phyloP scores from a whole-genome alignment of 2,888 invertebrate species.

The Aspidapion aeneum region DNA sequence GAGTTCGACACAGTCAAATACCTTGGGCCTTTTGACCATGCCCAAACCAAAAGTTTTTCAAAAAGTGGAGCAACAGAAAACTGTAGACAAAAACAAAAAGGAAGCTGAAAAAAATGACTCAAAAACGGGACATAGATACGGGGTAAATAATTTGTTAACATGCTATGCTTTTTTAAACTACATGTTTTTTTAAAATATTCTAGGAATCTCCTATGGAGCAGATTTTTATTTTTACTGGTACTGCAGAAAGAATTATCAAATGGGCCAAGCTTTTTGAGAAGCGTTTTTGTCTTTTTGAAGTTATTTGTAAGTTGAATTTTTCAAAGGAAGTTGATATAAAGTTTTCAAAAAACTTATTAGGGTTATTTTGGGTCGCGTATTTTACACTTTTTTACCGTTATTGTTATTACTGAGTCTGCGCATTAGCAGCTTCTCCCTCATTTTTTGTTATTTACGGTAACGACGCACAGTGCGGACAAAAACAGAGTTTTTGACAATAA shows the following conservation, averaged over 20 bases:
- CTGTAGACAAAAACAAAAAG: conserved; percentile 2
- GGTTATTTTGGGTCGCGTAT: too few species aligned
- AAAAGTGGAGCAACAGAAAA: conserved; percentile 4
- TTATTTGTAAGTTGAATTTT: conserved; percentile 35
- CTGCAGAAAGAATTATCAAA: conserved; percentile 35
- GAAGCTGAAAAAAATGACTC: conserved; percentile 5
- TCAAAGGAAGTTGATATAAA: too few species aligned
- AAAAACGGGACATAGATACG: neutral
- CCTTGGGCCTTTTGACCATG: neutral
- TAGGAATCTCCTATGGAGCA: conserved; percentile 27
- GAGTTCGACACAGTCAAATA: too few species aligned
- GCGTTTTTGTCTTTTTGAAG: conserved; percentile 35
- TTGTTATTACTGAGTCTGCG: too few species aligned
- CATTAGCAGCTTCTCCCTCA: too few species aligned
- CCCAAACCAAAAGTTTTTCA: neutral
- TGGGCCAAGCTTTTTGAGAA: conserved; percentile 36
- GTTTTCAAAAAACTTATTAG: too few species aligned
- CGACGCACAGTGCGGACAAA: too few species aligned
- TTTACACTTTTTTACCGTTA: too few species aligned
- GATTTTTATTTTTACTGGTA: conserved; percentile 34
- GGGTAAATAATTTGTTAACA: neutral
- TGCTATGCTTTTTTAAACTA: conserved; percentile 1
- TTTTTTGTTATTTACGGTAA: too few species aligned
- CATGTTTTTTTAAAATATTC: conserved; percentile 11
- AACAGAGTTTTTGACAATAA: too few species aligned